Base-by-base conservation (phyloP, 2,113 vertebrate genomes). In the Lophius piscatorius region DNA sequence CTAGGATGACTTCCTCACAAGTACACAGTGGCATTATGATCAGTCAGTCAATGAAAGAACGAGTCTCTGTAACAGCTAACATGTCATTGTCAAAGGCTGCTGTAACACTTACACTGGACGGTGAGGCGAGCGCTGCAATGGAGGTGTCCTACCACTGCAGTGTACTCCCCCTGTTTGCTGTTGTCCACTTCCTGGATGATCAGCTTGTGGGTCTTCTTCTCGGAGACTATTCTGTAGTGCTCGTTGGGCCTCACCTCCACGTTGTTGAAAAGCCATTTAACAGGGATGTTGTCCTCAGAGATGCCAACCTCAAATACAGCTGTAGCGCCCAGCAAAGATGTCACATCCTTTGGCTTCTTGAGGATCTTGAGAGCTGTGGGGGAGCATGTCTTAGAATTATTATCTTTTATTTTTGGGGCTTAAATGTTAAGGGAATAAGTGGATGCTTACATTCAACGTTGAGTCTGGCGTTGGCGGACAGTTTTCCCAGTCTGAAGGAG, bases 271-370 rank as follows among this genome's bases (percentile, higher is more conserved):
- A 95, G 94, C 97, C 97, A 99, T 48, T 91, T 94, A 0, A 99
- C 92, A 1, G 96, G 95, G 51, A 99, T 88, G 1, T 95, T 87
- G 11, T 99, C 97, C 50, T 98, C 96, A 5, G 97, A 98, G 63
- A 99, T 82, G 26, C 94, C 94, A 34, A 99, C 68, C 89, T 99
- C 97, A 70, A 99, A 99, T 8, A 93, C 89, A 13, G 93, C 92
- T 0, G 92, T 89, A 14, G 91, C 92, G 5, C 93, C 96, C 88
- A 95, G 84, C 80, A 98, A 84, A n/a, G 95, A 92, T 0, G 94
- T 98, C 57, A 95, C 94, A 48, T 99, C 97, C 76, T 97, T 98
- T 1, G 95, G 95, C 62, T 98, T 99, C 88, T 98, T 99, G 57
- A 97, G 91, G 83, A 98, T 93, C 89, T 97, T 98, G 65, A 99